Evolutionary conservation across 2,113 vertebrate genomes (phyloP).

Genomic region (Poeciliopsis turrubarensis): DNA sequence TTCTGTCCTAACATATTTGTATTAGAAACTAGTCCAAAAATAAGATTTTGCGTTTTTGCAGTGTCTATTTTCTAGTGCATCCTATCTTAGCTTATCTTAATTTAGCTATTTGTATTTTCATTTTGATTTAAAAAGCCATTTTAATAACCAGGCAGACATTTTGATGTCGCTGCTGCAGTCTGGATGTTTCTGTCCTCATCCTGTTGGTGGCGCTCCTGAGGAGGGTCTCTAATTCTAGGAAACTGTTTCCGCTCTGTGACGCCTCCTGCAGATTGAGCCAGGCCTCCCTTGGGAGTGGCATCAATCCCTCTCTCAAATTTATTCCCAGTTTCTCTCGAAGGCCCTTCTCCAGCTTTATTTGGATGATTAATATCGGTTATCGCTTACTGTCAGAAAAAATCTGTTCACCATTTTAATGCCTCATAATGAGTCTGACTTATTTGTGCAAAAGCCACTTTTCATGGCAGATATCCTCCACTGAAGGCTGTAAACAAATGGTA

Average conservation of each 20-base stretch:
- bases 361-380: constrained; percentile 5
- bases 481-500: constrained; percentile 9
- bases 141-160: constrained; percentile 20
- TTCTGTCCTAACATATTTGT: too few species aligned
- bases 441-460: constrained; percentile 1
- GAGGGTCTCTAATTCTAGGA: constrained; percentile 58
- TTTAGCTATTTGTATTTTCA: too few species aligned
- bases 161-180: constrained; percentile 40
- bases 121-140: constrained; percentile 1
- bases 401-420: neutral
- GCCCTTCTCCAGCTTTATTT: constrained; percentile 30
- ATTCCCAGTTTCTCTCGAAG: constrained; percentile 29
- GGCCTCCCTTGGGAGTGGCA: constrained; percentile 51
- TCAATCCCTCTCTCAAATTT: constrained; percentile 58
- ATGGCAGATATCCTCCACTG: neutral
- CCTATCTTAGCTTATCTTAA: too few species aligned
- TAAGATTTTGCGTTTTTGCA: too few species aligned
- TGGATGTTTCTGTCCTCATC: constrained; percentile 28
- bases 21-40: too few species aligned
- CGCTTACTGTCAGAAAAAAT: constrained; percentile 19
- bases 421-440: constrained; percentile 20
- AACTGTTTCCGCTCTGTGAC: constrained; percentile 55
- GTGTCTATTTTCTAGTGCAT: too few species aligned
- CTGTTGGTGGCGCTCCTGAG: constrained; percentile 45
- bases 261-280: constrained; percentile 33